Conservation (phyloP, 2,797 vertebrate species). For the Hypotaenidia okinawae region DNA sequence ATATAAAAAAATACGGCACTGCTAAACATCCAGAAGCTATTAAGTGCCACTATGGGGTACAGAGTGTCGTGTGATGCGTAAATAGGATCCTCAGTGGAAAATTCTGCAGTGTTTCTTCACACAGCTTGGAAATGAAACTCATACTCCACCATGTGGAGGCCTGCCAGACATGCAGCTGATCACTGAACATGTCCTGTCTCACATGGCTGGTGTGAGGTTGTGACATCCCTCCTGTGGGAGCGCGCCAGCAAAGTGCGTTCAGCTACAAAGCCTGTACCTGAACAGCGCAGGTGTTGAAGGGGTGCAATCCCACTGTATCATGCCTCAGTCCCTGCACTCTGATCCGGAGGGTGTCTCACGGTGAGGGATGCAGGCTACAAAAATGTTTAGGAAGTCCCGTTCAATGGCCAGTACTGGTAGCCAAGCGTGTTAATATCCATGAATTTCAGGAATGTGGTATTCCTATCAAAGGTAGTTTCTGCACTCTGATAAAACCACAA, state of each 20-base stretch:
- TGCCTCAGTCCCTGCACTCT: rapidly evolving
- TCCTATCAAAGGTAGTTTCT: background rate
- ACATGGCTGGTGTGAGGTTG: background rate
- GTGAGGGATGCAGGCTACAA: background rate
- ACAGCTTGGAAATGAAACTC: background rate
- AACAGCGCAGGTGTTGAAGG: background rate
- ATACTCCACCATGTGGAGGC: background rate
- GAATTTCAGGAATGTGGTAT: rapidly evolving
- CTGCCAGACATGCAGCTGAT: background rate
- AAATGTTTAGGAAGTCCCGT: background rate
- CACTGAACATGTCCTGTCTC: background rate
- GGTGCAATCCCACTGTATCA: background rate
- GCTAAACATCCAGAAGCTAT: background rate
- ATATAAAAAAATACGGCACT: background rate
- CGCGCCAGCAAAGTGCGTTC: background rate
- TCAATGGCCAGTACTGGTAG: background rate
- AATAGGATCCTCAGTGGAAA: background rate
- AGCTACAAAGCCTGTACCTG: too few species aligned
- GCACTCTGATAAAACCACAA: background rate
- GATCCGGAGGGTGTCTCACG: rapidly evolving
- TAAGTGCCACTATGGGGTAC: background rate
- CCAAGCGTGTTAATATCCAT: background rate
- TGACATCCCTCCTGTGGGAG: background rate
- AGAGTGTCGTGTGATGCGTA: background rate
- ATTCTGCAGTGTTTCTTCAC: background rate